Conservation (phyloP, 2,888 invertebrate genomes). For the Perizoma flavofasciatum region DNA sequence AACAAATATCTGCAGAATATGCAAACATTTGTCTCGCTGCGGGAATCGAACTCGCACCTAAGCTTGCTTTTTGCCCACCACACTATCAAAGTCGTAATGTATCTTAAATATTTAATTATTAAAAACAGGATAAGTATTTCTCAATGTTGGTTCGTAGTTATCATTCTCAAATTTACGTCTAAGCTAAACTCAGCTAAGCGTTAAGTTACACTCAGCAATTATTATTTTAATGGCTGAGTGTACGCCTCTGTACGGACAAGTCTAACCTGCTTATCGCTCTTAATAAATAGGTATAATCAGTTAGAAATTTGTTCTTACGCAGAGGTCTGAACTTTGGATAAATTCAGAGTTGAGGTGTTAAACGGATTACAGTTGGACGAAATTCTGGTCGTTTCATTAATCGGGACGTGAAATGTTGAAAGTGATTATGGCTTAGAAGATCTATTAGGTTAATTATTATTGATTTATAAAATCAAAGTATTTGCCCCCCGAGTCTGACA, state of each 20-base stretch:
- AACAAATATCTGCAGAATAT: too few species aligned
- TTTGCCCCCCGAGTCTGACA: too few species aligned
- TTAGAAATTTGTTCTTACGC: conserved; percentile 47
- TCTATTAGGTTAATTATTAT: background rate
- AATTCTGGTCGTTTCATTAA: conserved; percentile 56
- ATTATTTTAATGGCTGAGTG: too few species aligned
- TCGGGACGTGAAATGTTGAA: conserved; percentile 41
- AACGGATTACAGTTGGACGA: conserved; percentile 59
- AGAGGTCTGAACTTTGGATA: conserved; percentile 49
- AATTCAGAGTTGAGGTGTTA: conserved; percentile 61
- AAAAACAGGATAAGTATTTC: too few species aligned
- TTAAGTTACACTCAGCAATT: too few species aligned
- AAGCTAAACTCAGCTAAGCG: too few species aligned
- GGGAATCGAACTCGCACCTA: too few species aligned
- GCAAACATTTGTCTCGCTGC: too few species aligned
- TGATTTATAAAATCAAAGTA: too few species aligned
- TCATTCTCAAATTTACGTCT: too few species aligned
- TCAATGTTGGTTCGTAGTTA: too few species aligned
- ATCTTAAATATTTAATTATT: too few species aligned
- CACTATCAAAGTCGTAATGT: background rate
- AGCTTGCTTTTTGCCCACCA: background rate
- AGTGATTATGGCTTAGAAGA: conserved; percentile 35
- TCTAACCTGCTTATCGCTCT: conserved; percentile 51
- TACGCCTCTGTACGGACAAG: conserved; percentile 29
- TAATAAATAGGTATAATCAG: conserved; percentile 61